Evolutionary conservation across 2,113 vertebrate genomes (phyloP).

Genomic region (Petrocephalus zakoni): DNA sequence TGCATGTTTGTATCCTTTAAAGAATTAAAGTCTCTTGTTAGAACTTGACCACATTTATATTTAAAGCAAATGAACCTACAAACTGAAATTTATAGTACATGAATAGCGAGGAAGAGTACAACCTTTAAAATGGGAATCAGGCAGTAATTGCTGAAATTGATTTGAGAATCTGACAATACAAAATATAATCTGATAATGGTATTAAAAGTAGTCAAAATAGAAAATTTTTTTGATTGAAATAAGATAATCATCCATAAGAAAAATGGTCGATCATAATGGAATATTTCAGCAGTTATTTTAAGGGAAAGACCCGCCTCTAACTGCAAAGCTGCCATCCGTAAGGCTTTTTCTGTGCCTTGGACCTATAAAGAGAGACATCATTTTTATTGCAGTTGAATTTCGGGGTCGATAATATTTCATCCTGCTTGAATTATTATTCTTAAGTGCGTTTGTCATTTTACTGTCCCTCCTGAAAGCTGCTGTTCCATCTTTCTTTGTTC

Average conservation of each 20-base stretch:
- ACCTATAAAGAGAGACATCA: background rate
- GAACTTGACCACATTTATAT: background rate
- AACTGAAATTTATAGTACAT: background rate
- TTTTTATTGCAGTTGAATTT: background rate
- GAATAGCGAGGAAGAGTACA: background rate
- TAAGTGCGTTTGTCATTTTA: conserved; percentile 2
- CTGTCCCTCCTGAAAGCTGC: background rate
- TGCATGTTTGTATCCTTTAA: background rate
- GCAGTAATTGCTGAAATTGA: background rate
- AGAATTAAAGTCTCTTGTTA: background rate
- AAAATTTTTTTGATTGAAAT: background rate
- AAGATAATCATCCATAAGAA: background rate
- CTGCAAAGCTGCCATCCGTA: background rate
- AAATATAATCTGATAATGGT: background rate
- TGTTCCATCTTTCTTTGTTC: too few relatives aligned
- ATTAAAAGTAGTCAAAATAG: background rate
- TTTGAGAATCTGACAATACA: background rate
- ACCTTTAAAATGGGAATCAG: background rate
- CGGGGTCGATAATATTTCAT: background rate
- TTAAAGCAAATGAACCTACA: background rate
- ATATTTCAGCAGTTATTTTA: background rate
- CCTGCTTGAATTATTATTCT: background rate
- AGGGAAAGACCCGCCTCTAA: background rate
- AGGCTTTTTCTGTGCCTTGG: background rate
- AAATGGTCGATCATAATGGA: background rate